These are phyloP conservation scores for Lymantria dispar DNA, from an alignment of 2,888 invertebrate species.

Conservation along the genomic window DNA sequence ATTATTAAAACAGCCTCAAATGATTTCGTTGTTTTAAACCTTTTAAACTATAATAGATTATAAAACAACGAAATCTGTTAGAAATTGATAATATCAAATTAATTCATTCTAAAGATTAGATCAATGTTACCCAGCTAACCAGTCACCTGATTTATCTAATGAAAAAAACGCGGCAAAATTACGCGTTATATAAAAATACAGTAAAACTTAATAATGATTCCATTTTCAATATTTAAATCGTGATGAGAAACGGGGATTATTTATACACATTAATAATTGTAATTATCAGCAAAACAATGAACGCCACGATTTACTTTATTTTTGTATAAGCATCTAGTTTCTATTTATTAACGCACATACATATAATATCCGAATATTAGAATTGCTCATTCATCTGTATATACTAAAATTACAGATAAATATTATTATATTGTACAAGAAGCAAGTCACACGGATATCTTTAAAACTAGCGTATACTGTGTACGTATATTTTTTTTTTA, in stretches of 20 bases:
- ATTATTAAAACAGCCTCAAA: not conserved
- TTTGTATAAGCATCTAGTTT: constrained; percentile 72
- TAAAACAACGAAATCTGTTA: not conserved
- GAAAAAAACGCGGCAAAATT: constrained; percentile 16
- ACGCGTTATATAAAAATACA: constrained; percentile 67
- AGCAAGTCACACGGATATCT: constrained; percentile 47
- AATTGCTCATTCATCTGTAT: constrained; percentile 29
- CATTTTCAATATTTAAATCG: constrained; percentile 45
- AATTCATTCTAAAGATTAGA: not conserved
- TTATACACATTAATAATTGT: constrained; percentile 28
- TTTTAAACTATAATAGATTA: not conserved
- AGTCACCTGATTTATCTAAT: constrained; percentile 4
- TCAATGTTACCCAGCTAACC: not conserved
- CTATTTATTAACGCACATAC: constrained; percentile 70
- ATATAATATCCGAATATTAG: constrained; percentile 49
- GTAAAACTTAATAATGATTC: constrained; percentile 54
- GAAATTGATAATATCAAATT: no score
- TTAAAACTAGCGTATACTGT: constrained; percentile 80
- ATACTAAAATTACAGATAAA: constrained; percentile 26
- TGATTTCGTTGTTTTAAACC: not conserved
- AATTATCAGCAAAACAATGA: constrained; percentile 48
- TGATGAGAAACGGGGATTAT: constrained; percentile 49
- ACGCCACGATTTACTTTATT: constrained; percentile 54
- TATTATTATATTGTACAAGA: constrained; percentile 29
- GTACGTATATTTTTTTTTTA: constrained; percentile 71